These are phyloP conservation scores for Thalpophila matura DNA, from an alignment of 2,888 invertebrate genomes.

Conservation along the genomic window DNA sequence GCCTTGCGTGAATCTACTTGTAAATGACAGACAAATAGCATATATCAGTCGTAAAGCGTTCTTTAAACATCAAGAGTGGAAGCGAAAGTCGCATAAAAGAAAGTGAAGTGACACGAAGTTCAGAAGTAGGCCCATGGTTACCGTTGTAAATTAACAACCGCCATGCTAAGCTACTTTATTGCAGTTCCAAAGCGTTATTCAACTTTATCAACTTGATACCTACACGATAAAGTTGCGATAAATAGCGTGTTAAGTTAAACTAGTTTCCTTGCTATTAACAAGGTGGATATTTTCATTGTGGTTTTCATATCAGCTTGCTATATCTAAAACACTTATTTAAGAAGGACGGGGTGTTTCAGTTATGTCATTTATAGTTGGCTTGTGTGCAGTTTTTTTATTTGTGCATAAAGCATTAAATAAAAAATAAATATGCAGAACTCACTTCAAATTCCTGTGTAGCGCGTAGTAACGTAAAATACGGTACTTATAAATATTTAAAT, in stretches of 20 bases:
- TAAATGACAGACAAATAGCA: conserved; percentile 55
- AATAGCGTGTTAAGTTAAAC: conserved; percentile 70
- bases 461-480: no score
- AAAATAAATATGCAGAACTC: no score
- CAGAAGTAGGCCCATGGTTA: conserved; percentile 28
- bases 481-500: no score
- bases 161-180: conserved; percentile 59
- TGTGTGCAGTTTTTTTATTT: no score
- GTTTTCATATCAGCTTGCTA: conserved; percentile 37
- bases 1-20: conserved; percentile 50
- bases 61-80: conserved; percentile 54
- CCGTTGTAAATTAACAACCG: conserved; percentile 79
- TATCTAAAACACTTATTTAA: conserved; percentile 11
- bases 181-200: conserved; percentile 76
- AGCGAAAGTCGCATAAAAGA: conserved; percentile 63
- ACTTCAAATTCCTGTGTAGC: no score
- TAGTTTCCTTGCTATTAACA: conserved; percentile 50
- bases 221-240: conserved; percentile 75
- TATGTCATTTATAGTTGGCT: conserved; percentile 5
- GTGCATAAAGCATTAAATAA: no score
- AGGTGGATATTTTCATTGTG: conserved; percentile 24
- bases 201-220: conserved; percentile 75
- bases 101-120: conserved; percentile 69
- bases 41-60: conserved; percentile 58
- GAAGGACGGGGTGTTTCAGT: neutral